Percentiles rank a stretch among this genome's conserved stretches.
Evolutionary conservation across 2,113 vertebrate species (phyloP).

Genomic region (Myodes glareolus): DNA sequence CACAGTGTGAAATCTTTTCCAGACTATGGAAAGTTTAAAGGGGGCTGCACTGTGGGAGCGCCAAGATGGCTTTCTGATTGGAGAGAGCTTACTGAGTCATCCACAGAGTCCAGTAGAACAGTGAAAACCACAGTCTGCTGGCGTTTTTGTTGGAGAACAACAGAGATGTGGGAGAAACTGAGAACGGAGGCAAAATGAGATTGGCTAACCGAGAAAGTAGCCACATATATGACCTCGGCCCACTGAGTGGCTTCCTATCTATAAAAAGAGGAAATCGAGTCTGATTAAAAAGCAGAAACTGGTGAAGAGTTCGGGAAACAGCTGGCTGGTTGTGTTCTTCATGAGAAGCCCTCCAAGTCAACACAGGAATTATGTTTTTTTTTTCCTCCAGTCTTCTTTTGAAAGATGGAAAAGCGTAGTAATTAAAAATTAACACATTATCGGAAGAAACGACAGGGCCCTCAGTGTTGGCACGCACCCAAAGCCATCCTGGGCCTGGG

Average conservation of each 20-base stretch:
- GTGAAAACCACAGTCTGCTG: background rate
- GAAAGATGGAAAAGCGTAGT: constrained; percentile 57
- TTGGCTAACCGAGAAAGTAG: background rate
- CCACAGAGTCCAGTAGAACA: background rate
- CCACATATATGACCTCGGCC: background rate
- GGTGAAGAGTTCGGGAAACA: constrained; percentile 24
- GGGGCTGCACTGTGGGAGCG: background rate
- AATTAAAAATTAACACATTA: constrained; percentile 78
- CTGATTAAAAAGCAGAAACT: constrained; percentile 29
- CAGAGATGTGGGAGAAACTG: background rate
- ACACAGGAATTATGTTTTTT: constrained; percentile 14
- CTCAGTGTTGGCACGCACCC: constrained; percentile 56
- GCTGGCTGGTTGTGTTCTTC: constrained; percentile 40
- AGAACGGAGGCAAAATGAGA: constrained; percentile 5
- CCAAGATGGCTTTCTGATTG: constrained; percentile 1
- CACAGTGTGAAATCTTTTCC: background rate
- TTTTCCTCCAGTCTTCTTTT: constrained; percentile 45
- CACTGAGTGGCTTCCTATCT: background rate
- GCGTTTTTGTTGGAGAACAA: background rate
- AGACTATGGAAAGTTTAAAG: background rate
- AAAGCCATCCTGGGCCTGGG: constrained; percentile 37
- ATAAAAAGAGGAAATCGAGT: background rate
- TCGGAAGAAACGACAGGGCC: constrained; percentile 34
- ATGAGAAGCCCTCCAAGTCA: constrained; percentile 52
- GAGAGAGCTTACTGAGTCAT: background rate